These are phyloP conservation scores for Onthophagus sagittarius DNA, from an alignment of 2,888 invertebrate species.

Conservation along the genomic window DNA sequence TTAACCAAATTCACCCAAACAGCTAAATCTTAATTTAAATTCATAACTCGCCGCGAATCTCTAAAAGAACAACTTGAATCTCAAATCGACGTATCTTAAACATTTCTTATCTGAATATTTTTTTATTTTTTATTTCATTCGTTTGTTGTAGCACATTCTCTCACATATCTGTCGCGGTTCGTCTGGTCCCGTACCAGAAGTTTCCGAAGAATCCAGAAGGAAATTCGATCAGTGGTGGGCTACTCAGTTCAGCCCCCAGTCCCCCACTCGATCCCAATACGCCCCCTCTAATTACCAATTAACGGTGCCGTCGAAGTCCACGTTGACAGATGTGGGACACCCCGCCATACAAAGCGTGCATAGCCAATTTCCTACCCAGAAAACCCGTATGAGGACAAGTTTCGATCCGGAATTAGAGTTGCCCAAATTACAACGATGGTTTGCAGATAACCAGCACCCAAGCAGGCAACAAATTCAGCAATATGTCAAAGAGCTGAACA, in stretches of 20 bases:
- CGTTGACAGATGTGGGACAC: slow-evolving; percentile 59
- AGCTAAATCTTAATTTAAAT: slow-evolving; percentile 6
- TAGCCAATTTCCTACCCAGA: slow-evolving; percentile 75
- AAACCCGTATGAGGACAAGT: slow-evolving; percentile 93
- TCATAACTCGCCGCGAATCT: background rate
- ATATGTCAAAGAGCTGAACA: slow-evolving; percentile 91
- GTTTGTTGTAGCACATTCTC: slow-evolving; percentile 64
- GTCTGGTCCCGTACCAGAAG: slow-evolving; percentile 66
- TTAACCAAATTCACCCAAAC: slow-evolving; percentile 6
- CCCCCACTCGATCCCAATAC: slow-evolving; percentile 44
- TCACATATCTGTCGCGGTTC: slow-evolving; percentile 79
- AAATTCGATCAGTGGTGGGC: slow-evolving; percentile 93
- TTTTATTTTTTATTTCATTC: background rate
- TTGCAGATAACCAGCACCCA: slow-evolving; percentile 95
- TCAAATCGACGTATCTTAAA: background rate
- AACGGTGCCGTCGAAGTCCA: slow-evolving; percentile 45
- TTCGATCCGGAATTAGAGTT: slow-evolving; percentile 96
- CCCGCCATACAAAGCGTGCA: slow-evolving; percentile 75
- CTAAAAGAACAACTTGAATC: background rate
- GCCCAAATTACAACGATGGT: slow-evolving; percentile 95
- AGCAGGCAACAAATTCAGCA: slow-evolving; percentile 94
- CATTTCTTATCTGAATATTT: background rate
- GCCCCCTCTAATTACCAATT: slow-evolving; percentile 51
- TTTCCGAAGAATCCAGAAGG: slow-evolving; percentile 77
- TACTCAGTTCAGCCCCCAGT: slow-evolving; percentile 64